These are phyloP conservation scores for Diabrotica balteata DNA, from an alignment of 2,888 invertebrate genomes.

Conservation along the genomic window DNA sequence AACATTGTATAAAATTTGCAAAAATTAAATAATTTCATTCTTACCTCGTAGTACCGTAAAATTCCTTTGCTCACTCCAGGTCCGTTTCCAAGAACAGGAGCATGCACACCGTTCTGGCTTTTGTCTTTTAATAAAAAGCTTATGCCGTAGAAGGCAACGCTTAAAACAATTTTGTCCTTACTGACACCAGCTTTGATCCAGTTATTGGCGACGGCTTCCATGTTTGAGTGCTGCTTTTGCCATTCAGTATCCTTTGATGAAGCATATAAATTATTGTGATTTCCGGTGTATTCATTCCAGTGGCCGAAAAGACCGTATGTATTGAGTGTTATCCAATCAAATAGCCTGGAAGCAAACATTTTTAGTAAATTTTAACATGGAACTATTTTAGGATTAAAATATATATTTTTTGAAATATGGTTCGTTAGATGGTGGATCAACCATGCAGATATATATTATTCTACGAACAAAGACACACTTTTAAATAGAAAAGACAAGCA, in stretches of 20 bases:
- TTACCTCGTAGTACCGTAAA: slow-evolving; percentile 34
- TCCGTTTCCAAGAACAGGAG: slow-evolving; percentile 61
- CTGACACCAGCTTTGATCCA: slow-evolving; percentile 66
- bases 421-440: too few relatives aligned
- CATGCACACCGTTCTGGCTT: slow-evolving; percentile 35
- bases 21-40: too few relatives aligned
- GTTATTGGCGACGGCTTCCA: slow-evolving; percentile 36
- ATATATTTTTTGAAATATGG: too few relatives aligned
- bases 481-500: too few relatives aligned
- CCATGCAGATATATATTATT: too few relatives aligned
- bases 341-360: slow-evolving; percentile 57
- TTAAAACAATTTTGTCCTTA: slow-evolving; percentile 70
- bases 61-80: slow-evolving; percentile 30
- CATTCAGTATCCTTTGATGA: slow-evolving; percentile 53
- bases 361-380: neutral
- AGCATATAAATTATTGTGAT: slow-evolving; percentile 70
- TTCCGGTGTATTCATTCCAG: slow-evolving; percentile 70
- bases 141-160: slow-evolving; percentile 74
- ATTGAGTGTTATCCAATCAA: slow-evolving; percentile 76
- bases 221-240: slow-evolving; percentile 37
- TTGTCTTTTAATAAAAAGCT: slow-evolving; percentile 66
- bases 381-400: too few relatives aligned
- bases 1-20: too few relatives aligned
- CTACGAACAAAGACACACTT: too few relatives aligned
- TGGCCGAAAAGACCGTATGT: slow-evolving; percentile 75